A percentile compares a stretch with the other conserved stretches of the same genome.
phyloP scores from a whole-genome alignment of 2,797 vertebrate species.

The Enteromius mattozi region DNA sequence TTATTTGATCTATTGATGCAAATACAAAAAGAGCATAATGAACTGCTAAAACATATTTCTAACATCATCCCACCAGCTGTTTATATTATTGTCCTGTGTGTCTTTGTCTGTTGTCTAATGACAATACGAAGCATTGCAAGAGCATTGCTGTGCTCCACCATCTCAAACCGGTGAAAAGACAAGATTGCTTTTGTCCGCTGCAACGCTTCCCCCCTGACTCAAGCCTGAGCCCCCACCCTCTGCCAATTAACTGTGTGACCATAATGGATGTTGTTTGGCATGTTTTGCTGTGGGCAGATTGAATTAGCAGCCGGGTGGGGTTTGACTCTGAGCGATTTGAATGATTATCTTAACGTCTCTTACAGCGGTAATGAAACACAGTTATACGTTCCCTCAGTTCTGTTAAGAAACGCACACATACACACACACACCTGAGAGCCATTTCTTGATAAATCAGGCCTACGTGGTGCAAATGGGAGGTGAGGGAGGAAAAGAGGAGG shows the following conservation, averaged over 20 bases:
- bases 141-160: constrained; percentile 44
- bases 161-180: constrained; percentile 53
- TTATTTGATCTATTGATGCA: neutral
- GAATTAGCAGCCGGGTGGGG: constrained; percentile 76
- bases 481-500: constrained; percentile 29
- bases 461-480: constrained; percentile 35
- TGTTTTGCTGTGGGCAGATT: constrained; percentile 83
- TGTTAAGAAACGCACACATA: constrained; percentile 45
- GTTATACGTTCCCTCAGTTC: constrained; percentile 50
- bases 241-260: constrained; percentile 82
- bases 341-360: constrained; percentile 66
- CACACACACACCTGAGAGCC: constrained; percentile 31
- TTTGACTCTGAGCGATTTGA: constrained; percentile 52
- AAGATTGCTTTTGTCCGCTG: constrained; percentile 56
- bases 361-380: constrained; percentile 60
- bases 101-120: constrained; percentile 41
- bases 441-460: constrained; percentile 48
- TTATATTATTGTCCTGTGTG: constrained; percentile 15
- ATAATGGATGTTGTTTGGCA: constrained; percentile 83
- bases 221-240: constrained; percentile 49
- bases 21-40: constrained; percentile 14
- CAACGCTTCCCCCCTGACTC: constrained; percentile 24
- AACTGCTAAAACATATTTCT: constrained; percentile 25
- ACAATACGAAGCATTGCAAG: constrained; percentile 49
- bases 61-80: constrained; percentile 30